A percentile compares a stretch with the other conserved stretches of the same genome.
Evolutionary conservation across 2,797 vertebrate species (phyloP).

Genomic region (Kryptopterus vitreolus): DNA sequence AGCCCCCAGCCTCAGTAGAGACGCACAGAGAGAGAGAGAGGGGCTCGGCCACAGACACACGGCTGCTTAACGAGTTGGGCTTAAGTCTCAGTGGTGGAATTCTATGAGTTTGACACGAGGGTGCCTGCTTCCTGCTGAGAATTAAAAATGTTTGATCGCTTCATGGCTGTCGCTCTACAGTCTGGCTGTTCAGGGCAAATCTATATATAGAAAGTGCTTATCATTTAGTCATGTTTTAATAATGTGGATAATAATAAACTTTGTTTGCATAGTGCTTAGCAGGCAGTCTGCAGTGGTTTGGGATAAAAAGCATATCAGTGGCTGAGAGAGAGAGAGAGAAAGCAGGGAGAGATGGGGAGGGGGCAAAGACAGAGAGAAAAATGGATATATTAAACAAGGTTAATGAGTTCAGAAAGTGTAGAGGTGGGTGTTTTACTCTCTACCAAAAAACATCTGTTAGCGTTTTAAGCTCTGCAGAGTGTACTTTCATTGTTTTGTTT

Average conservation of each 20-base stretch:
- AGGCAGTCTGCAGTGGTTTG: conserved; percentile 14
- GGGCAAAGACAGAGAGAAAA: conserved; percentile 6
- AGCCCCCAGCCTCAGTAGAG: conserved; percentile 38
- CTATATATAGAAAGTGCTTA: conserved; percentile 45
- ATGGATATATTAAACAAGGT: conserved; percentile 48
- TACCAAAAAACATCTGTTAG: conserved; percentile 65
- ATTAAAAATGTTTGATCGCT: conserved; percentile 20
- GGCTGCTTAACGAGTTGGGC: conserved; percentile 39
- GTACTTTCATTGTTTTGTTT: conserved; percentile 59
- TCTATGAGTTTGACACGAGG: conserved; percentile 17
- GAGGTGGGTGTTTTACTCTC: conserved; percentile 47
- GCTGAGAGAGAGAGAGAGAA: conserved; percentile 10
- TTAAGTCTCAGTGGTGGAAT: conserved; percentile 14
- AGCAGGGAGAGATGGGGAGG: conserved; percentile 3
- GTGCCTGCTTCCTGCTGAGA: conserved; percentile 25
- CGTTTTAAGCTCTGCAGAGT: conserved; percentile 58
- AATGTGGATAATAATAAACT: conserved; percentile 36
- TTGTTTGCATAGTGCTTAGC: conserved; percentile 26
- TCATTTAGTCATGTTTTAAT: conserved; percentile 42
- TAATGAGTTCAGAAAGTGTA: conserved; percentile 55
- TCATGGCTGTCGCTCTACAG: conserved; percentile 10
- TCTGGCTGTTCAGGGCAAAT: background rate
- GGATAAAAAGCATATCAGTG: background rate
- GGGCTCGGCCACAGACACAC: conserved; percentile 35
- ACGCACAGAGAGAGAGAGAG: no score